Evolutionary conservation across 2,797 vertebrate genomes (phyloP).

Genomic region (Tenualosa thibaudeaui): DNA sequence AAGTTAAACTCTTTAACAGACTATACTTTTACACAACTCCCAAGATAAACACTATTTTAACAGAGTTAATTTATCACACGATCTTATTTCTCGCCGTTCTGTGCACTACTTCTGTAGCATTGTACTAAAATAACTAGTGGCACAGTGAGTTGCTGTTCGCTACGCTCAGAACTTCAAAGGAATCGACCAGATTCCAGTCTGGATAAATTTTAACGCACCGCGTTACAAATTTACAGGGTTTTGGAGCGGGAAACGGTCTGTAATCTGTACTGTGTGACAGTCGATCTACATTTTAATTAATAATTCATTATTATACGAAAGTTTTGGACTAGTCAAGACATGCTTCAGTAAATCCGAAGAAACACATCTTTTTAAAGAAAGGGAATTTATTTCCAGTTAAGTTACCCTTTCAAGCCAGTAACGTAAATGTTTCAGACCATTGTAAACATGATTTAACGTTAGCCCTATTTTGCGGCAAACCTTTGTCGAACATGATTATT

Average conservation of each 20-base stretch:
- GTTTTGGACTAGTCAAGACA: background rate
- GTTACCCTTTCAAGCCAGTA: background rate
- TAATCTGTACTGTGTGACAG: background rate
- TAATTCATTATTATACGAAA: background rate
- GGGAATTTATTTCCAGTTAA: background rate
- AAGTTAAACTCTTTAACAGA: background rate
- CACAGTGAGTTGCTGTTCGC: constrained; percentile 11
- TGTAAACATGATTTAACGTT: background rate
- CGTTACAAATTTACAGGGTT: constrained; percentile 45
- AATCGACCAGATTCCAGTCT: constrained; percentile 25
- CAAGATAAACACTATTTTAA: background rate
- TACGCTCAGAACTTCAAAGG: constrained; percentile 23
- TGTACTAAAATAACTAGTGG: background rate
- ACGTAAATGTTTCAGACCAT: background rate
- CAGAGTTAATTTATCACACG: background rate
- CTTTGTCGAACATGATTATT: constrained; percentile 3
- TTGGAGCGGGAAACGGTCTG: constrained; percentile 21
- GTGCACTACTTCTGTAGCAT: constrained; percentile 11
- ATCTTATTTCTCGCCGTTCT: background rate
- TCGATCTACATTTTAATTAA: background rate
- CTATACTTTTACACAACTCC: background rate
- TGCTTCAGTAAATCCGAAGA: background rate
- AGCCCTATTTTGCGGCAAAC: background rate
- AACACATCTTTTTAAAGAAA: background rate
- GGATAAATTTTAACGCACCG: constrained; percentile 21